Conservation (phyloP, 2,113 vertebrate genomes). For the Xiphophorus maculatus region DNA sequence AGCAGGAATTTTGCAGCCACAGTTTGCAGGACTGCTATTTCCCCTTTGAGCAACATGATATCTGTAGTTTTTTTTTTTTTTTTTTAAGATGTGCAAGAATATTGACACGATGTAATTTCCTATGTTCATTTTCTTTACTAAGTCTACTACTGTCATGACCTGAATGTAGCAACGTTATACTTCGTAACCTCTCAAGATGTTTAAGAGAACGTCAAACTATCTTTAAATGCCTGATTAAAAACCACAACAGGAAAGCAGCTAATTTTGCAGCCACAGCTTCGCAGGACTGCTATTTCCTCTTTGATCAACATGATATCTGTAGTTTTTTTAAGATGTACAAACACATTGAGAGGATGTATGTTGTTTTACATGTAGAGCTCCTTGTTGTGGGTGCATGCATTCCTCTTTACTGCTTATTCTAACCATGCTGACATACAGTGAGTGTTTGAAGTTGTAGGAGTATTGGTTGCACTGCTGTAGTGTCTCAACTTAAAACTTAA, state of each 20-base stretch:
- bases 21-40: slow-evolving; percentile 23
- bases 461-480: background rate
- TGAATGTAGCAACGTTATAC: too few relatives aligned
- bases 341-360: slow-evolving; percentile 1
- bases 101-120: slow-evolving; percentile 6
- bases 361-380: background rate
- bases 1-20: slow-evolving; percentile 12
- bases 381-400: background rate
- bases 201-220: background rate
- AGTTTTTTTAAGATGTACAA: background rate
- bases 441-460: slow-evolving; percentile 2
- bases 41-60: slow-evolving; percentile 1
- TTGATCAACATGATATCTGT: background rate
- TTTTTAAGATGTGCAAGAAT: background rate
- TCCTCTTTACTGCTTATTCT: slow-evolving; percentile 1
- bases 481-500: slow-evolving; percentile 15
- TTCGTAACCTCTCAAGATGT: too few relatives aligned
- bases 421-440: background rate
- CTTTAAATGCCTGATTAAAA: slow-evolving; percentile 14
- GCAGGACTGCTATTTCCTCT: slow-evolving; percentile 21
- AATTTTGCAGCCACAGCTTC: slow-evolving; percentile 9
- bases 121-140: background rate
- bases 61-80: background rate
- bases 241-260: slow-evolving; percentile 11
- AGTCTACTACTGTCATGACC: too few relatives aligned